Base-by-base conservation (phyloP, 2,888 invertebrate genomes). In the Beris chalybata region DNA sequence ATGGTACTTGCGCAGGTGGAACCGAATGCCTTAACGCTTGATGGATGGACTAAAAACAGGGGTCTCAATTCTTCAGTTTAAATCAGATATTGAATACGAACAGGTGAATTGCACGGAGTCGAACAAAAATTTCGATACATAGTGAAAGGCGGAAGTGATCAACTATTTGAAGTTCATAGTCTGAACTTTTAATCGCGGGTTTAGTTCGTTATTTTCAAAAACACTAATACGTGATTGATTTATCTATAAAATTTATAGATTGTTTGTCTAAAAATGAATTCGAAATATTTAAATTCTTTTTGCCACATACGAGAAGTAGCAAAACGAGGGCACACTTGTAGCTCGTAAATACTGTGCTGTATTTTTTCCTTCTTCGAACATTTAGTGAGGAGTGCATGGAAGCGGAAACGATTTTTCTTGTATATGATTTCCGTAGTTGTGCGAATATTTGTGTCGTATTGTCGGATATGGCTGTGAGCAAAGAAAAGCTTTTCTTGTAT, bases 1-100 rank as follows among this genome's bases (percentile, higher is more conserved):
- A 31, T 48, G 13, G 38, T 61, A 30, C 61, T 61, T 61, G 61
- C 61, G 61, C 50, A 61, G 61, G 61, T 61, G 61, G 52, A 22
- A 50, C 32, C 22, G 44, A 22, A 58, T 29, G n/a, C n/a, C 44
- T 38, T 11, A 43, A 56, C 43, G 43, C 13, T 59, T 15, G 58
- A 50, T 50, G 15, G 44, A 48, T 32, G 48, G 31, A 44, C 32
- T 31, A 48, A 32, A n/a, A 32, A 52, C 29, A 13, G 38, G 61
- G 47, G 43, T 61, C 30, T 31, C 22, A 11, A 48, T 59, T 3
- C 50, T 61, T 52, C 52, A 61, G 61, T 61, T 61, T 43, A 7
- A 9, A 52, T 22, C 12, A 29, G 43, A 38, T n/a, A 50, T 13
- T 52, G 22, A 50, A 38, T 11, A 43, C 12, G 52, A 61, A 50